Percentiles rank a stretch among this genome's conserved stretches.
Evolutionary conservation across 2,113 vertebrate genomes (phyloP).

Genomic region (Lepus timidus): DNA sequence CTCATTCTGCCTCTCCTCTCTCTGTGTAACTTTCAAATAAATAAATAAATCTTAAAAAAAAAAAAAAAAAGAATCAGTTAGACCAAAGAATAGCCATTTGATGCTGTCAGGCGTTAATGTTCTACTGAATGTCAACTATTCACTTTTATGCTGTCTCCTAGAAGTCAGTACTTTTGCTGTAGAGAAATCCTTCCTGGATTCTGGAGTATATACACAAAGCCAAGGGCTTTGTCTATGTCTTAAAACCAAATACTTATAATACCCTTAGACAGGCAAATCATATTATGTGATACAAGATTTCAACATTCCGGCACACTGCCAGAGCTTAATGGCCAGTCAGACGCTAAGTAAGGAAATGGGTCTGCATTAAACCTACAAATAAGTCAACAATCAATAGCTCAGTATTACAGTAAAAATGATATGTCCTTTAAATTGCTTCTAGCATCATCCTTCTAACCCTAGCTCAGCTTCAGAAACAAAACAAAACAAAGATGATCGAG

Average conservation of each 20-base stretch:
- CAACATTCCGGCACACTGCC: conserved; percentile 85
- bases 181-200: conserved; percentile 57
- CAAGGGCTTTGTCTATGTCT: conserved; percentile 75
- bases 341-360: conserved; percentile 89
- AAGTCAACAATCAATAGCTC: conserved; percentile 90
- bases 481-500: conserved; percentile 71
- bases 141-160: not conserved
- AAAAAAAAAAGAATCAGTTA: too few relatives aligned
- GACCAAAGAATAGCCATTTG: not conserved
- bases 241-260: conserved; percentile 85
- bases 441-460: conserved; percentile 76
- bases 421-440: conserved; percentile 82
- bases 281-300: conserved; percentile 83
- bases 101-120: conserved; percentile 4
- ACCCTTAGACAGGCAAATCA: conserved; percentile 84
- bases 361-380: conserved; percentile 89
- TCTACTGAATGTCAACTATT: not conserved
- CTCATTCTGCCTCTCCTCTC: too few relatives aligned
- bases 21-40: too few relatives aligned
- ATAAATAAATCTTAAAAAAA: too few relatives aligned
- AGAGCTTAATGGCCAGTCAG: conserved; percentile 87
- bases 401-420: conserved; percentile 87
- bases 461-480: conserved; percentile 77
- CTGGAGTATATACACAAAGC: conserved; percentile 77
- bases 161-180: conserved; percentile 38